phyloP scores from a whole-genome alignment of 2,797 vertebrate genomes.

The Rhabdophis nuchalis region DNA sequence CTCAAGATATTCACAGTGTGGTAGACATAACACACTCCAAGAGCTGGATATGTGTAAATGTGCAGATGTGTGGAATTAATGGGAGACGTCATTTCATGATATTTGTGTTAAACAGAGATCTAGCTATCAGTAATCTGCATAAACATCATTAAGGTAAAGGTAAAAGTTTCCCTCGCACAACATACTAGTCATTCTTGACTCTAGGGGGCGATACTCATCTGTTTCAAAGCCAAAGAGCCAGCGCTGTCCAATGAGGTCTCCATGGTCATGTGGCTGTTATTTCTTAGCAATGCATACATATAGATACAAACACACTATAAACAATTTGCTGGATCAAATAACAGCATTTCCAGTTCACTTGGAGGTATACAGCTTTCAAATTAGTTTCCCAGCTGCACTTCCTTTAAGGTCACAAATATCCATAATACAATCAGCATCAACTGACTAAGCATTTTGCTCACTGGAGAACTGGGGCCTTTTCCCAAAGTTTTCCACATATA shows the following conservation, averaged over 20 bases:
- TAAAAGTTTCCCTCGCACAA: no score
- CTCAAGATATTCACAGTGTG: no score
- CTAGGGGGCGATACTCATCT: no score
- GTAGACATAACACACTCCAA: no score
- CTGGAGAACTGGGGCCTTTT: not conserved
- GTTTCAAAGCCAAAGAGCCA: no score
- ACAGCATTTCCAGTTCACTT: not conserved
- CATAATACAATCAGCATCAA: not conserved
- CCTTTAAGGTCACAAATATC: not conserved
- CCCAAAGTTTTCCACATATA: not conserved
- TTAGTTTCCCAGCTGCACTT: not conserved
- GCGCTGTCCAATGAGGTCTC: no score
- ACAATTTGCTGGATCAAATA: not conserved
- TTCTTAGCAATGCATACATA: no score
- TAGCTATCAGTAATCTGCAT: not conserved
- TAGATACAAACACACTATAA: no score
- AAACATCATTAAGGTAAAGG: not conserved
- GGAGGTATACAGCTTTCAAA: not conserved
- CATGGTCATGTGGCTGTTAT: no score
- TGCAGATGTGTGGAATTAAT: not conserved
- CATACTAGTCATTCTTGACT: no score
- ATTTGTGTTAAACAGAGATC: not conserved
- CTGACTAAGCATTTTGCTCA: not conserved
- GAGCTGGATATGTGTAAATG: not conserved
- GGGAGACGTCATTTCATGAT: not conserved